A percentile compares a stretch with the other conserved stretches of the same genome.
Evolutionary conservation across 2,888 invertebrate species (phyloP).

Genomic region (Eupithecia dodoneata): DNA sequence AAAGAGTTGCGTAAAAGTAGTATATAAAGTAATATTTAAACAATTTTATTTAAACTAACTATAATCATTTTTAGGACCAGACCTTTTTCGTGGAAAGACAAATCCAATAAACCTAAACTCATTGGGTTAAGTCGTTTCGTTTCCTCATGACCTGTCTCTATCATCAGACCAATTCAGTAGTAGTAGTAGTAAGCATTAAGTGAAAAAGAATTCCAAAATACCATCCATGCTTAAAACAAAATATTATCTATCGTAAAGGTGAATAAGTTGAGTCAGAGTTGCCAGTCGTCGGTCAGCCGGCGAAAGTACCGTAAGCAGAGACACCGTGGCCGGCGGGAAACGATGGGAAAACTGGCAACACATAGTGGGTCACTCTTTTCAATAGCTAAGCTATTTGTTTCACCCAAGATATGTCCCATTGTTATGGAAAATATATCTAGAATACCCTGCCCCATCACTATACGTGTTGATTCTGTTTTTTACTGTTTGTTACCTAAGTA

Average conservation of each 20-base stretch:
- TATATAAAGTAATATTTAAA: no score
- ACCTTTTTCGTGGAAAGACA: no score
- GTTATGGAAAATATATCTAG: neutral
- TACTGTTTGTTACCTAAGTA: no score
- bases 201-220: neutral
- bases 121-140: no score
- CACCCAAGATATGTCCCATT: neutral
- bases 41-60: no score
- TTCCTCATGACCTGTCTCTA: no score
- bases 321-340: conserved; percentile 41
- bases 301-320: conserved; percentile 70
- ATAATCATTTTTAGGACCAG: no score
- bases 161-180: no score
- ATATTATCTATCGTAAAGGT: conserved; percentile 37
- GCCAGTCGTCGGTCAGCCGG: conserved; percentile 50
- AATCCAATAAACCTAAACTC: no score
- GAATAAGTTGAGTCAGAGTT: conserved; percentile 45
- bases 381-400: conserved; percentile 17
- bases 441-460: neutral
- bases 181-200: no score
- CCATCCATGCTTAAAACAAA: conserved; percentile 25
- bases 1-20: no score
- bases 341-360: conserved; percentile 34
- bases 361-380: conserved; percentile 25
- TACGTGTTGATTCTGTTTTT: no score